Evolutionary conservation across 2,888 invertebrate genomes (phyloP).

Genomic region (Drosophila robusta): DNA sequence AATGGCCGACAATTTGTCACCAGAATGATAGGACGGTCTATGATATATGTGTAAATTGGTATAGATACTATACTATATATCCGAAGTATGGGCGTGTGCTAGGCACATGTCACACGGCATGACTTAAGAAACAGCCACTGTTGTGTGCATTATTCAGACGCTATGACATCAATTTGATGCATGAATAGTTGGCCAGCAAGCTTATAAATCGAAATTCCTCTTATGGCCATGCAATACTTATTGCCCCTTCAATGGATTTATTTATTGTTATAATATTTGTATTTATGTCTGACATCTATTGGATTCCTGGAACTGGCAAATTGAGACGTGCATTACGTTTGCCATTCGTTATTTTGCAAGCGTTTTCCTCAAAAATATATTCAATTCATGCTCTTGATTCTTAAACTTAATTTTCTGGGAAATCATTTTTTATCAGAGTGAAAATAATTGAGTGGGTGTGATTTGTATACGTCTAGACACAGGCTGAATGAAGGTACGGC

Average conservation of each 20-base stretch:
- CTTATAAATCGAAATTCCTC: conserved; percentile 32
- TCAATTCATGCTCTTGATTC: background rate
- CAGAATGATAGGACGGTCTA: conserved; percentile 18
- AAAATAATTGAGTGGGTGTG: background rate
- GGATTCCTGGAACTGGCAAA: conserved; percentile 15
- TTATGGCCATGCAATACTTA: conserved; percentile 24
- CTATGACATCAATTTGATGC: conserved; percentile 71
- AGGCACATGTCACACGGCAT: conserved; percentile 51
- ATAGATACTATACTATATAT: conserved; percentile 2
- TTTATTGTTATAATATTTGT: conserved; percentile 11
- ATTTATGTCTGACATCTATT: conserved; percentile 6
- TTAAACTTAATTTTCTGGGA: background rate
- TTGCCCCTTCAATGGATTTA: conserved; percentile 11
- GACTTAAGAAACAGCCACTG: conserved; percentile 63
- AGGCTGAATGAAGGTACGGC: background rate
- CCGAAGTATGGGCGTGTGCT: conserved; percentile 29
- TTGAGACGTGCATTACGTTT: conserved; percentile 7
- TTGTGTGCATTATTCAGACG: conserved; percentile 11
- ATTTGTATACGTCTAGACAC: background rate
- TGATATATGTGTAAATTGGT: conserved; percentile 26
- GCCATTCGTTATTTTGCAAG: background rate
- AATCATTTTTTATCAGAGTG: background rate
- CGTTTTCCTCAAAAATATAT: conserved; percentile 7
- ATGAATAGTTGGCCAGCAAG: conserved; percentile 43
- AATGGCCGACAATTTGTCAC: conserved; percentile 65